phyloP scores from a whole-genome alignment of 2,113 vertebrate genomes.

The Oryzias javanicus region DNA sequence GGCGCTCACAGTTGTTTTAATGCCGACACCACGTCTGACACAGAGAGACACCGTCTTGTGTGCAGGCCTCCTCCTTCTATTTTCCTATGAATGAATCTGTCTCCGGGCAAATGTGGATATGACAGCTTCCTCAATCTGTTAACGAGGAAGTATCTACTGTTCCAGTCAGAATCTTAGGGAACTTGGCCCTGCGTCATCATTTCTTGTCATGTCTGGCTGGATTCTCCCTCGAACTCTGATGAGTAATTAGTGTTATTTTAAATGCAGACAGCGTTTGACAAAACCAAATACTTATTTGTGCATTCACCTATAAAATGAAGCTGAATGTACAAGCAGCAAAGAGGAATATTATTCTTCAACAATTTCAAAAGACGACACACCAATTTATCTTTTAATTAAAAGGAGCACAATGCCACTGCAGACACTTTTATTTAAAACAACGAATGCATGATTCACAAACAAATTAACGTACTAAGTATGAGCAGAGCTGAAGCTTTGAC shows the following conservation, averaged over 20 bases:
- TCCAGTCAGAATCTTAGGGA: slow-evolving; percentile 68
- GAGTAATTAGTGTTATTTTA: slow-evolving; percentile 14
- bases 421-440: slow-evolving; percentile 27
- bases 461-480: slow-evolving; percentile 16
- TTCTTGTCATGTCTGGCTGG: slow-evolving; percentile 61
- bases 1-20: slow-evolving; percentile 11
- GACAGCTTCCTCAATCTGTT: slow-evolving; percentile 62
- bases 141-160: slow-evolving; percentile 57
- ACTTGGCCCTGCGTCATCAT: slow-evolving; percentile 59
- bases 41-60: slow-evolving; percentile 16
- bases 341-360: not conserved
- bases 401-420: not conserved
- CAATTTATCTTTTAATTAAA: not conserved
- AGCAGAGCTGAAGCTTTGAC: slow-evolving; percentile 56
- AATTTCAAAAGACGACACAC: not conserved
- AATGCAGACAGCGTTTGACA: slow-evolving; percentile 8
- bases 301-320: not conserved
- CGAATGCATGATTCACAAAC: slow-evolving; percentile 36
- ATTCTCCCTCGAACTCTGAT: slow-evolving; percentile 43
- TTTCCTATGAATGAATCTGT: slow-evolving; percentile 58
- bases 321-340: not conserved
- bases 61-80: slow-evolving; percentile 35
- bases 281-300: slow-evolving; percentile 4
- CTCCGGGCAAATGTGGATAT: slow-evolving; percentile 48
- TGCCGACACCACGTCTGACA: slow-evolving; percentile 19